Evolutionary conservation across 1,140 invertebrate genomes (phyloP), one percentile per base, ranked within the genome.

Genomic region (Lithobius niger): DNA sequence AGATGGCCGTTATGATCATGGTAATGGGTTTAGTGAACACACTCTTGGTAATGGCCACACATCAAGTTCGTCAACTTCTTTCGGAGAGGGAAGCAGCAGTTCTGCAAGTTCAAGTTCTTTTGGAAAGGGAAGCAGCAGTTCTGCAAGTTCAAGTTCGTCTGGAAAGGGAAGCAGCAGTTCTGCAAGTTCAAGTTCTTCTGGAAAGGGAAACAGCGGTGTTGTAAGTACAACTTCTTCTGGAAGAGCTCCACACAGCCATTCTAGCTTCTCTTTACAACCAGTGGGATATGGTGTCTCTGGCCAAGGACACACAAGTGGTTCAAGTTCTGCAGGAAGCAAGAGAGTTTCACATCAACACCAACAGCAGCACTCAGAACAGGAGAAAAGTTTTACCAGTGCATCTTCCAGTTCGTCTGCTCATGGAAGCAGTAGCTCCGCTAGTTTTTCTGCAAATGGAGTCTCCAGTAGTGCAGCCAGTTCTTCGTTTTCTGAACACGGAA

Each of bases 381-480:
- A 43, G 59, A 54, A 13, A n/a, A n/a, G n/a, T n/a, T n/a, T n/a
- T n/a, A n/a, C n/a, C n/a, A n/a, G n/a, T n/a, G n/a, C n/a, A n/a
- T n/a, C n/a, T n/a, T n/a, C n/a, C n/a, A n/a, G n/a, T n/a, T n/a
- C n/a, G n/a, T n/a, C n/a, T n/a, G 24, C 25, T 52, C 31, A 48
- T 54, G 61, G 60, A 56, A 27, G 36, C 2, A 42, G 28, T 2
- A 45, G 27, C 1, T 27, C 36, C 51, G 60, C 56, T 53, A 49
- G 51, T 15, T 0, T 19, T 44, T 53, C 26, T 25, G 31, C 52
- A 25, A 49, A 55, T 18, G 26, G 48, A 44, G 44, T 43, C 42
- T 28, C 50, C 18, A 60, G 49, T 45, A 55, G 31, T 36, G 55
- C 52, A n/a, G 57, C 45, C 22, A 51, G 42, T 27, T 42, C 26